These are phyloP conservation scores for Brachionus koreanus DNA, from an alignment of 1,140 invertebrate genomes.

Conservation along the genomic window DNA sequence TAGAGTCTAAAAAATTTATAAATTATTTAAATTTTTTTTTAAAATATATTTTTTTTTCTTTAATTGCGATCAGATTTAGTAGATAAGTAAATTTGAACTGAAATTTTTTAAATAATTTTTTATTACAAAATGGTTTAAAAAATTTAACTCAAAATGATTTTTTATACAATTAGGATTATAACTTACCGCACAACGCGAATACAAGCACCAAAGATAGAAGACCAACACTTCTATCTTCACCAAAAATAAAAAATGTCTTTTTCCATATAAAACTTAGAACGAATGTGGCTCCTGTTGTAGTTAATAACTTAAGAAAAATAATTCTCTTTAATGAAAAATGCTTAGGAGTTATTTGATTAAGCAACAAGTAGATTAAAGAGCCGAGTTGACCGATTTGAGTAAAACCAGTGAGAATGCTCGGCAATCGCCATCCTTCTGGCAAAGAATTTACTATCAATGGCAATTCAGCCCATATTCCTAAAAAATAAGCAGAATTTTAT, in stretches of 20 bases:
- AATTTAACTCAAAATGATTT: background rate
- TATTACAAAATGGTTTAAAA: background rate
- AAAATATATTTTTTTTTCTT: too few species aligned
- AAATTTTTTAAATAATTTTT: background rate
- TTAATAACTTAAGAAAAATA: background rate
- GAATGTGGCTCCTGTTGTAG: background rate
- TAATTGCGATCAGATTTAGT: too few species aligned
- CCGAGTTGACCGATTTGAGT: conserved; percentile 80
- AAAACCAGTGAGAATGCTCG: conserved; percentile 71
- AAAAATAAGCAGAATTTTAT: conserved; percentile 73
- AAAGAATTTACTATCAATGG: conserved; percentile 72
- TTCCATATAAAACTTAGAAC: conserved; percentile 21
- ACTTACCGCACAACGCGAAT: conserved; percentile 21
- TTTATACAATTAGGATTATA: background rate
- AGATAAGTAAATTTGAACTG: too few species aligned
- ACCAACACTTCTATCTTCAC: conserved; percentile 25
- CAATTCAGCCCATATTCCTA: conserved; percentile 70
- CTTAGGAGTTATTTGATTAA: background rate
- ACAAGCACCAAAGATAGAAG: background rate
- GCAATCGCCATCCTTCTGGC: conserved; percentile 82
- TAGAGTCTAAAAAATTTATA: too few species aligned
- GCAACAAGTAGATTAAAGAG: background rate
- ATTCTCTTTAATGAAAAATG: conserved; percentile 18
- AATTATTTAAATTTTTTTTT: too few species aligned
- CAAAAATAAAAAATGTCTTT: conserved; percentile 32